Evolutionary conservation across 2,113 vertebrate genomes (phyloP), one percentile per base, ranked within the genome.

Genomic region (Empidonax traillii): DNA sequence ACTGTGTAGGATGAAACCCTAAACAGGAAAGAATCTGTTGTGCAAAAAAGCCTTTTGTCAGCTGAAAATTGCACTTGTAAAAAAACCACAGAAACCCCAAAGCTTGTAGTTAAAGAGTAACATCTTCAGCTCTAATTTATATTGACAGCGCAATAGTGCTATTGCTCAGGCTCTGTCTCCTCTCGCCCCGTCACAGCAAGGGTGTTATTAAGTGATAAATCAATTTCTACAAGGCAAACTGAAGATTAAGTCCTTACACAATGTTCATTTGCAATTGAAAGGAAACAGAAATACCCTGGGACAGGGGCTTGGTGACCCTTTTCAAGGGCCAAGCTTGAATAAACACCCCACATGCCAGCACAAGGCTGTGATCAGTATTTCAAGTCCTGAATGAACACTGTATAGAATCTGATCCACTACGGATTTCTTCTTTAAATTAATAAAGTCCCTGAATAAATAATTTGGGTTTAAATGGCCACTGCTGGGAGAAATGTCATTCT

Each of bases 111-210:
- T 93, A 93, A 93, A 95, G 65, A 86, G 65, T 63, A 95, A 94
- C 76, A 77, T 96, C 93, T 96, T 96, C 94, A 92, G 61, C 47
- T 86, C 79, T 97, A 96, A 96, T 96, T 96, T 93, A 92, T 90
- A 93, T 69, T 93, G 93, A 92, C 93, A 96, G 80, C 41, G 84
- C 92, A 96, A 93, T 39, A 56, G 75, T 90, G 74, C 68, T 74
- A 56, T 41, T 93, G 92, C 94, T 93, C 56, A 85, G 88, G 65
- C 76, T 94, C 83, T 84, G 83, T 67, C 80, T 87, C 52, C 79
- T 93, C 92, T 92, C 1, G 12, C 83, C 82, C 85, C 76, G 27
- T 71, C 96, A 90, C 82, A 88, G 72, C 79, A 72, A 80, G 83
- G 83, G 85, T 67, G 67, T 96, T 96, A 93, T 92, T 93, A 95